Evolutionary conservation across 2,113 vertebrate genomes (phyloP).

Genomic region (Sinocyclocheilus rhinocerous): DNA sequence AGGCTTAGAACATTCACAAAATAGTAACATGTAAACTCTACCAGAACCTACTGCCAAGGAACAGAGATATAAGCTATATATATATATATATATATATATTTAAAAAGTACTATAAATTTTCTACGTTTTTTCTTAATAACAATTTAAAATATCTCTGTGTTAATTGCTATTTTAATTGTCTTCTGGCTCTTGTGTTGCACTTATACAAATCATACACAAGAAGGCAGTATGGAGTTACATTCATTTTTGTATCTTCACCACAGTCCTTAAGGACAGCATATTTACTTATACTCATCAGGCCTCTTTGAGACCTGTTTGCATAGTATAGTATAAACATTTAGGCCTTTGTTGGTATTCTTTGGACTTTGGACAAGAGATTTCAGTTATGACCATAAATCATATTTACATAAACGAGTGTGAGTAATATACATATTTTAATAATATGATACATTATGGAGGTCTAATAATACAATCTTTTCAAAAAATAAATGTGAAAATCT

Average conservation of each 20-base stretch:
- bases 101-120: too few relatives aligned
- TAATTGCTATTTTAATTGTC: background rate
- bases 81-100: too few relatives aligned
- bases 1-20: background rate
- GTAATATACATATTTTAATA: background rate
- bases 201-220: conserved; percentile 19
- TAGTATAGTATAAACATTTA: background rate
- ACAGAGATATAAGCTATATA: background rate
- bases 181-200: background rate
- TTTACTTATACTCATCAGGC: background rate
- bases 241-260: background rate
- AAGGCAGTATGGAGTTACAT: conserved; percentile 13
- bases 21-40: background rate
- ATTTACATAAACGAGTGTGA: background rate
- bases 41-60: background rate
- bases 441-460: background rate
- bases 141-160: background rate
- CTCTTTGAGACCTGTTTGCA: background rate
- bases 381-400: background rate
- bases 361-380: background rate
- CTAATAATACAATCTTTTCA: background rate
- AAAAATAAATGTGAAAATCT: background rate
- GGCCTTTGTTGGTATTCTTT: background rate
- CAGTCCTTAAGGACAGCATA: background rate
- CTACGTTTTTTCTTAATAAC: background rate